Base-by-base conservation (phyloP, 1,140 invertebrate species). In the Leguminivora glycinivorella region DNA sequence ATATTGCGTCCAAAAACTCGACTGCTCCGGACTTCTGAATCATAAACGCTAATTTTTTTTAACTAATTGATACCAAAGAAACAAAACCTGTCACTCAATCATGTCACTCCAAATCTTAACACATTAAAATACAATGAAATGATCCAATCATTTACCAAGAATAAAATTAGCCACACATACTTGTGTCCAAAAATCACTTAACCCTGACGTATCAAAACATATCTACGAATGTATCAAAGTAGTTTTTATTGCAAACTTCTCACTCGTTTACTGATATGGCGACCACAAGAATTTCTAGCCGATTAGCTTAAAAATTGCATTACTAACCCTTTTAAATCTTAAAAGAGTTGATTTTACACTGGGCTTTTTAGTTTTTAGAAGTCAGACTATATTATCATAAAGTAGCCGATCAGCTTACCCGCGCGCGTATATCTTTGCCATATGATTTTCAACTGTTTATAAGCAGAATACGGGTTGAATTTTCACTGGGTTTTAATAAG, bases 201-300 rank as follows among this genome's bases (percentile, higher is more conserved):
- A 34, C 24, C 56, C 29, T 1, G 25, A 25, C 5, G 5, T 31
- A 29, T 63, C 26, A 7, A 10, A 60, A 14, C 58, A 22, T 31
- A 31, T 29, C 58, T 63, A 63, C 22, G n/a, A 31, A 63, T 31
- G 19, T n/a, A 17, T 2, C 22, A 17, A 63, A 31, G n/a, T 26
- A 14, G 60, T 63, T 72, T 72, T 72, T 72, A 67, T 69, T 12
- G 47, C 58, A 34, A 29, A 26, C 56, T 38, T 58, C 56, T 22
- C 26, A 72, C 72, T 63, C 34, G 14, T 31, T 17, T 31, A 52
- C n/a, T 40, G 75, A 80, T 75, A 79, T 56, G 31, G 76, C 70
- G 70, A 85, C 87, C 86, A 70, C 87, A 89, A 83, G 83, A 86
- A 87, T 83, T 83, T 80, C 40, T 43, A 43, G 40, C 40, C 40